A percentile compares a stretch with the other conserved stretches of the same genome.
These are phyloP conservation scores for Tragelaphus scriptus DNA, from an alignment of 2,113 vertebrate species.

Conservation along the genomic window DNA sequence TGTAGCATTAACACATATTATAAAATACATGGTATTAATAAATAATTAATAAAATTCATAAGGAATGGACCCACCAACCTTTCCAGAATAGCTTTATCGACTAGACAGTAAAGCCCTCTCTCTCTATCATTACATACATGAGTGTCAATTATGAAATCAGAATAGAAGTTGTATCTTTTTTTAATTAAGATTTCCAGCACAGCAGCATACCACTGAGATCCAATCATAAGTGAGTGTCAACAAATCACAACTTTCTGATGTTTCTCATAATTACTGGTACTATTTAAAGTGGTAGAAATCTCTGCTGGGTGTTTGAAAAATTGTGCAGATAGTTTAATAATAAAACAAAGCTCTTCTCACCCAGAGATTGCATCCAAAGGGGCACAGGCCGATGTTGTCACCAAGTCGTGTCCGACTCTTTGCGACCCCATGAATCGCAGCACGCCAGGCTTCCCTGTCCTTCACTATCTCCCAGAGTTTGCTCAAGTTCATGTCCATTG, in stretches of 20 bases:
- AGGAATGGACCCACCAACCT: too few relatives aligned
- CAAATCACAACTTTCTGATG: slow-evolving; percentile 86
- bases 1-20: neutral
- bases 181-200: neutral
- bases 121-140: neutral
- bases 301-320: slow-evolving; percentile 85
- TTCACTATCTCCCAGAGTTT: neutral
- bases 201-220: neutral
- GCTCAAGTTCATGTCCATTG: neutral
- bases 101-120: neutral
- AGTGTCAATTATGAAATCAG: neutral
- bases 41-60: neutral
- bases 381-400: slow-evolving; percentile 77
- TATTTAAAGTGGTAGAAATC: slow-evolving; percentile 84
- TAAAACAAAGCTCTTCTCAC: slow-evolving; percentile 41
- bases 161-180: neutral
- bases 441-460: neutral
- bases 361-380: slow-evolving; percentile 83
- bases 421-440: neutral
- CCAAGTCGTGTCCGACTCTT: neutral
- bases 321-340: rapidly evolving
- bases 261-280: slow-evolving; percentile 77
- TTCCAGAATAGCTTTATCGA: too few relatives aligned
- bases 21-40: neutral
- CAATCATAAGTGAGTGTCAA: rapidly evolving